Conservation (phyloP, 2,888 invertebrate genomes). For the Lottia gigantea region DNA sequence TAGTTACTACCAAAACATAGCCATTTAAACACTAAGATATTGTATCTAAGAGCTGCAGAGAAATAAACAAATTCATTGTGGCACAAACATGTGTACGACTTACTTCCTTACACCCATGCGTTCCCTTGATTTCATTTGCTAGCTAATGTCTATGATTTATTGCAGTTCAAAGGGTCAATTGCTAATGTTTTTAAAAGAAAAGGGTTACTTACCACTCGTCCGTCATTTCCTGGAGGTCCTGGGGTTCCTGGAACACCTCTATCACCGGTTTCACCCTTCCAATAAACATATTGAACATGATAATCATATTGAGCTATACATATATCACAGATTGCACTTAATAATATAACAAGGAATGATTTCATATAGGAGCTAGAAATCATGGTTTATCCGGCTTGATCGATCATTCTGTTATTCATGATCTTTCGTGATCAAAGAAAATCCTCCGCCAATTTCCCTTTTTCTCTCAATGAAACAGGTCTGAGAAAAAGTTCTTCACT, state of each 20-base stretch:
- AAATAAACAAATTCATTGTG: too few relatives aligned
- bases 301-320: slow-evolving; percentile 2
- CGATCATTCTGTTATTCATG: slow-evolving; percentile 8
- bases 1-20: too few relatives aligned
- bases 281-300: slow-evolving; percentile 8
- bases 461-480: not conserved
- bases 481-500: slow-evolving; percentile 5
- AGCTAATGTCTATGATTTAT: too few relatives aligned
- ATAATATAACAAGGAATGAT: slow-evolving; percentile 1
- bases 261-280: slow-evolving; percentile 49
- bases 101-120: too few relatives aligned
- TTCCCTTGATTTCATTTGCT: too few relatives aligned
- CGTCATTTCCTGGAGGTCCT: slow-evolving; percentile 53
- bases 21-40: too few relatives aligned
- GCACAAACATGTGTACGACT: too few relatives aligned
- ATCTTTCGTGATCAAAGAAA: not conserved
- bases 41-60: too few relatives aligned
- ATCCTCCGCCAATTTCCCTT: not conserved
- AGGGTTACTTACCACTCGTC: slow-evolving; percentile 46
- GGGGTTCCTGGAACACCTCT: slow-evolving; percentile 65
- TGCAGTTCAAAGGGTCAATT: too few relatives aligned
- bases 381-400: slow-evolving; percentile 8
- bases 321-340: not conserved
- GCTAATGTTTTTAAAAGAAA: too few relatives aligned
- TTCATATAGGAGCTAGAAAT: not conserved